phyloP scores from a whole-genome alignment of 2,113 vertebrate species.

The Eurystomus gularis region DNA sequence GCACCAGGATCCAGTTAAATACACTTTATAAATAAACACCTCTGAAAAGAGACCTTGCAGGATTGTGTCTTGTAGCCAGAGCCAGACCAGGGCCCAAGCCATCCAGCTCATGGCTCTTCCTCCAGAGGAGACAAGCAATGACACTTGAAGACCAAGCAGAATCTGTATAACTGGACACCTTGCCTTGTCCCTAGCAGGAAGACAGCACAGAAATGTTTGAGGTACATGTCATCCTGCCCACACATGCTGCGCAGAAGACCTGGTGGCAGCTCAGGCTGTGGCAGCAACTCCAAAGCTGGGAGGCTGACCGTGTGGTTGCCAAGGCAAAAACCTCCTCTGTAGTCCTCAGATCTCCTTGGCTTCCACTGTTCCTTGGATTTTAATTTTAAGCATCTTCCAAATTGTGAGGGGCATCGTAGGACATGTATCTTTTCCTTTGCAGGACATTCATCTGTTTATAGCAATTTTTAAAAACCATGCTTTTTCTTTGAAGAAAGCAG shows the following conservation, averaged over 20 bases:
- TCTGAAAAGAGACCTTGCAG: not conserved
- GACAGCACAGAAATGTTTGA: not conserved
- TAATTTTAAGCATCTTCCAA: not conserved
- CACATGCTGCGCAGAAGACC: not conserved
- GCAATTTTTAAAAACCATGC: not conserved
- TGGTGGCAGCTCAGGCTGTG: not conserved
- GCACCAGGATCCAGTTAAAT: not conserved
- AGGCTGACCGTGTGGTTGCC: accelerated
- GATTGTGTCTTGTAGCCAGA: not conserved
- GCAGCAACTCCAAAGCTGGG: not conserved
- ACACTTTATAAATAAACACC: not conserved
- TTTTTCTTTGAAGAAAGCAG: not conserved
- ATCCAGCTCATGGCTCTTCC: not conserved
- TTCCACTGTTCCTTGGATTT: not conserved
- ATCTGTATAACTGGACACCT: not conserved
- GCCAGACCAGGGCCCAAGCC: not conserved
- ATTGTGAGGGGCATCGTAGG: not conserved
- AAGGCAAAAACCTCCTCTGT: not conserved
- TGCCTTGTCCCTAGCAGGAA: not conserved
- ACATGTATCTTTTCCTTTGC: not conserved
- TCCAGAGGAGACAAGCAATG: not conserved
- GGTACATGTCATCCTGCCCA: not conserved
- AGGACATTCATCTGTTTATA: not conserved
- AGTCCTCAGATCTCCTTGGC: not conserved
- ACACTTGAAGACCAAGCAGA: not conserved